Evolutionary conservation across 2,797 vertebrate species (phyloP).

Genomic region (Typhlichthys eigenmanni): DNA sequence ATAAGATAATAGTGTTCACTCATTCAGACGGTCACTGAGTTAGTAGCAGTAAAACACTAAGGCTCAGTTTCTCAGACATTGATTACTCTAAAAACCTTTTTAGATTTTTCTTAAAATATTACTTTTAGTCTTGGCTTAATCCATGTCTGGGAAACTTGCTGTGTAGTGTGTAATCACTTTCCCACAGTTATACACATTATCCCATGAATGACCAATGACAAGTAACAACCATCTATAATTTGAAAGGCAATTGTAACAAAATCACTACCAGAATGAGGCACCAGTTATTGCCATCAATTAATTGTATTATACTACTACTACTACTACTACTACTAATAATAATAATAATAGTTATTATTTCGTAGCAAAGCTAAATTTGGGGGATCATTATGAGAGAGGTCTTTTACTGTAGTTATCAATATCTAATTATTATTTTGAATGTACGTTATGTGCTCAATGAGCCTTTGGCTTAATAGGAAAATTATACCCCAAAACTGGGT

Average conservation of each 20-base stretch:
- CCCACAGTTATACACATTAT: not conserved
- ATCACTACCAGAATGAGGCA: conserved; percentile 17
- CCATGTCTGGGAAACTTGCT: too few species aligned
- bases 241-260: conserved; percentile 7
- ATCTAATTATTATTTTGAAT: not conserved
- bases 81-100: not conserved
- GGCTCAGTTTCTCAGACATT: too few species aligned
- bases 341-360: too few species aligned
- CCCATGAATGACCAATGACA: conserved; percentile 25
- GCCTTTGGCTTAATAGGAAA: conserved; percentile 20
- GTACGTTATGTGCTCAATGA: not conserved
- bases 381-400: not conserved
- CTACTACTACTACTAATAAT: too few species aligned
- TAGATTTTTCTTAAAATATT: too few species aligned
- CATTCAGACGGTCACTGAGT: conserved; percentile 54
- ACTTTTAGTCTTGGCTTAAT: too few species aligned
- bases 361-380: not conserved
- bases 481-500: conserved; percentile 19
- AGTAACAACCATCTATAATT: conserved; percentile 10
- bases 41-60: conserved; percentile 27
- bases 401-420: not conserved
- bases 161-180: not conserved
- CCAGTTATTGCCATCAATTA: conserved; percentile 37
- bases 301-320: not conserved
- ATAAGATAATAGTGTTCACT: conserved; percentile 33